Evolutionary conservation across 2,888 invertebrate species (phyloP), one percentile per base, ranked within the genome.

Genomic region (Laspeyria flexula): DNA sequence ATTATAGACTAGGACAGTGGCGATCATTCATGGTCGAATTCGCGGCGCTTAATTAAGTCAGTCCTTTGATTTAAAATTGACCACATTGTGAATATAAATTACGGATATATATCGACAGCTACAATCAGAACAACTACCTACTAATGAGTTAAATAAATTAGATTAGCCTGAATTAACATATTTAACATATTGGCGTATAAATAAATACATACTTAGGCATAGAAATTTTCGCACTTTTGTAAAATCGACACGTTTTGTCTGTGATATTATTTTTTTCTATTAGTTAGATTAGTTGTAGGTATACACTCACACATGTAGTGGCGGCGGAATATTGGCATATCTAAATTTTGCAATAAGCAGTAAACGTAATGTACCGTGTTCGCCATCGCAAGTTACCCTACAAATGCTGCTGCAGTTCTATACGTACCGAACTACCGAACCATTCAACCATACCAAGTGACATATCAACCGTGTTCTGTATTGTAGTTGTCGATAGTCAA

Each of bases 51-150:
- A 53, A 33, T 41, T 27, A 43, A 57, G 49, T 60, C 53, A 52
- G 56, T 60, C 49, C 55, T 64, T 64, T 51, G 33, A 66, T 66
- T 47, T 57, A 53, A 58, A 61, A 55, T 48, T 58, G 69, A 65
- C 65, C 69, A 70, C 68, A 70, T 67, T 67, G 67, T 57, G 51
- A 58, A 62, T 57, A 60, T 60, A 53, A 58, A 48, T 64, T 52
- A 55, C 29, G 41, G 53, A 55, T 54, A 60, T 68, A 67, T 54
- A 63, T 70, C 73, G 77, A 65, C 77, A 77, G 77, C 73, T 77
- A 71, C 60, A 68, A 72, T 66, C 75, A 54, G 56, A 69, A 61
- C 67, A 69, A 38, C 48, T 47, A 45, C 16, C 31, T 31, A 31
- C 31, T 9, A 13, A 13, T 11, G 15, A 21, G 7, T 25, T 6